Conservation (phyloP, 2,888 invertebrate species). For the Amitus sp. region DNA sequence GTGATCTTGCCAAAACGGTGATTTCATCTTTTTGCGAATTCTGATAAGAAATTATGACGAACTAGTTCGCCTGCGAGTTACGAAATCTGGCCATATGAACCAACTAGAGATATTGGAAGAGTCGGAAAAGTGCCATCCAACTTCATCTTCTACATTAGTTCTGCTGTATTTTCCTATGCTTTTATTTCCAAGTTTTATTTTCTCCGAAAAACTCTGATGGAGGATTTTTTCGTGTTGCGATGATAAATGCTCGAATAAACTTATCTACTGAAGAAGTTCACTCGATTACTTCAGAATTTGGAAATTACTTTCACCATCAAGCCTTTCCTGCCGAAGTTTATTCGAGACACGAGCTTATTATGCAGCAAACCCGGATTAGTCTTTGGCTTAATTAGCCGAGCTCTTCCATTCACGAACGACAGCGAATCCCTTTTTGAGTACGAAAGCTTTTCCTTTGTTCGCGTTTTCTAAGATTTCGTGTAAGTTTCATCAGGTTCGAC, state of each 20-base stretch:
- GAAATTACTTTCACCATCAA: not conserved
- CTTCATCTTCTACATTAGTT: not conserved
- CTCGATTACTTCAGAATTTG: too few species aligned
- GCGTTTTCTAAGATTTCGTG: slow-evolving; percentile 54
- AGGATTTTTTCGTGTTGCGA: too few species aligned
- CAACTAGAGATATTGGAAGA: slow-evolving; percentile 23
- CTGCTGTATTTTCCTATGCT: not conserved
- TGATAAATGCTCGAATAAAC: too few species aligned
- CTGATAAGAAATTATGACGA: slow-evolving; percentile 60
- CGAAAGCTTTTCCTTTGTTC: slow-evolving; percentile 41
- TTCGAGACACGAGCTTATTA: slow-evolving; percentile 63
- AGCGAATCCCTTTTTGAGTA: slow-evolving; percentile 44
- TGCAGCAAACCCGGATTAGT: slow-evolving; percentile 64
- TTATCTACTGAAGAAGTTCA: too few species aligned
- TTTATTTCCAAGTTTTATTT: too few species aligned
- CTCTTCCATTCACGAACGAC: slow-evolving; percentile 35
- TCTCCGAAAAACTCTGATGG: too few species aligned
- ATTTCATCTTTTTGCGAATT: slow-evolving; percentile 51
- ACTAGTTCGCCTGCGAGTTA: slow-evolving; percentile 42
- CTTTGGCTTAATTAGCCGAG: slow-evolving; percentile 65
- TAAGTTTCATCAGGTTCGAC: slow-evolving; percentile 59
- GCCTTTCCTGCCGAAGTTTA: slow-evolving; percentile 49
- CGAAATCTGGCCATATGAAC: slow-evolving; percentile 27
- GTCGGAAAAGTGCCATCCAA: not conserved
- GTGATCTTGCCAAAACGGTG: slow-evolving; percentile 54